Evolutionary conservation across 2,113 vertebrate species (phyloP), one percentile per base, ranked within the genome.

Genomic region (Manacus vitellinus): DNA sequence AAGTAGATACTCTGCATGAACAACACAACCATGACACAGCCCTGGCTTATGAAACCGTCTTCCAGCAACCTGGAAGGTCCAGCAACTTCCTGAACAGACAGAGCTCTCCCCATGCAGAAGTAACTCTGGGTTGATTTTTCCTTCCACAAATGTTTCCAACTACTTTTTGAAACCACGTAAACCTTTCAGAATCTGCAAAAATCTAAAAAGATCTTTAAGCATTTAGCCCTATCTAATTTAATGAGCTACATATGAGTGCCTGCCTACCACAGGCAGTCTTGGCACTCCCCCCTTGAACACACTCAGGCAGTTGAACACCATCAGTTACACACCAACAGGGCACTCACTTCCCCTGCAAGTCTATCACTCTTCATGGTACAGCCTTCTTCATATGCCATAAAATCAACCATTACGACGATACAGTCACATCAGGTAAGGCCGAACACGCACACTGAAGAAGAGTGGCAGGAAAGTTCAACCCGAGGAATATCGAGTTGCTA

Each of bases 71-170:
- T 10, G 22, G 27, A 12, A 67, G 46, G 30, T 17, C 15, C 46
- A 81, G 52, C 52, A 28, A 2, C 23, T 51, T 72, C 39, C 30
- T 27, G 59, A 82, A 58, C 17, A 10, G 56, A 49, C 0, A 2
- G 22, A 0, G 3, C 33, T 22, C 20, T 68, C 22, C 35, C 12
- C 0, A 0, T 12, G 54, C 37, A 52, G n/a, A 27, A 43, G 49
- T 30, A 82, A 37, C 44, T 58, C 20, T 15, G n/a, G 17, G 31
- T 65, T 1, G 2, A 43, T 49, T 59, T 58, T 63, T 55, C 35
- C 62, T 80, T 76, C 35, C 46, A 35, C 7, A 49, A 55, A 47
- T 3, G 11, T 17, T 85, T 75, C 56, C 24, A 65, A 31, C 17
- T 39, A 44, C n/a, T 61, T 62, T 81, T 20, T 43, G 65, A 89